A percentile compares a stretch with the other conserved stretches of the same genome.
Conservation (phyloP, 1,140 invertebrate genomes). For the Streblospio benedicti region DNA sequence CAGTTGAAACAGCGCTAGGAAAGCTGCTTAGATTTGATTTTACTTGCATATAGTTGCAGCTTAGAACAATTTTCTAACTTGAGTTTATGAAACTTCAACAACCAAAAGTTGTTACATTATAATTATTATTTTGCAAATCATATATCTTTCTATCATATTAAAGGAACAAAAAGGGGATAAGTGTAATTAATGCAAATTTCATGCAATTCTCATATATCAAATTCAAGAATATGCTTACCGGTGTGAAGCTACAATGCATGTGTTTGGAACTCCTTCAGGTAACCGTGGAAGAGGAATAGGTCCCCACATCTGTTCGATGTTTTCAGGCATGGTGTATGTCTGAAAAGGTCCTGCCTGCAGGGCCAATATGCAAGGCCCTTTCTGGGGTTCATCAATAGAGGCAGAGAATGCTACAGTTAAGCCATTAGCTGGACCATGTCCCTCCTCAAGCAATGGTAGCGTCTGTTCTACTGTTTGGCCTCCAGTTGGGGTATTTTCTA, state of each 20-base stretch:
- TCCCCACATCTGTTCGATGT: slow-evolving; percentile 38
- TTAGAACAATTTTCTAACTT: too few relatives aligned
- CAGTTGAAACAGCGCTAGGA: too few relatives aligned
- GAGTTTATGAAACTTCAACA: too few relatives aligned
- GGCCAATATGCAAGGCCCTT: slow-evolving; percentile 8
- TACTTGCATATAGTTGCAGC: too few relatives aligned
- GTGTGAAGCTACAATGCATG: slow-evolving; percentile 40
- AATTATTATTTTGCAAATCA: too few relatives aligned
- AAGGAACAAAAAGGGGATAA: too few relatives aligned
- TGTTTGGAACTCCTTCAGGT: slow-evolving; percentile 30
- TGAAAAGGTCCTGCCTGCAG: slow-evolving; percentile 23
- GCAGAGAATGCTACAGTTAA: slow-evolving; percentile 10
- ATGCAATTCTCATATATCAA: too few relatives aligned
- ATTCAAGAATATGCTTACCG: too few relatives aligned
- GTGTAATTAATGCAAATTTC: too few relatives aligned
- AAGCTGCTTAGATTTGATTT: too few relatives aligned
- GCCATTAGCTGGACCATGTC: neutral
- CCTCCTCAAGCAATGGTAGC: neutral
- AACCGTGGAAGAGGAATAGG: slow-evolving; percentile 34
- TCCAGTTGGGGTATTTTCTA: slow-evolving; percentile 10
- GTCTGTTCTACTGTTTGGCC: slow-evolving; percentile 7
- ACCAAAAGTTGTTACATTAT: too few relatives aligned
- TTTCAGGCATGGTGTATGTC: slow-evolving; percentile 36
- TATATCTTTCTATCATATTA: too few relatives aligned
- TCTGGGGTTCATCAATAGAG: neutral